Conservation (phyloP, 92 coral and sea anemone genomes). For the Palythoa grandiflora region DNA sequence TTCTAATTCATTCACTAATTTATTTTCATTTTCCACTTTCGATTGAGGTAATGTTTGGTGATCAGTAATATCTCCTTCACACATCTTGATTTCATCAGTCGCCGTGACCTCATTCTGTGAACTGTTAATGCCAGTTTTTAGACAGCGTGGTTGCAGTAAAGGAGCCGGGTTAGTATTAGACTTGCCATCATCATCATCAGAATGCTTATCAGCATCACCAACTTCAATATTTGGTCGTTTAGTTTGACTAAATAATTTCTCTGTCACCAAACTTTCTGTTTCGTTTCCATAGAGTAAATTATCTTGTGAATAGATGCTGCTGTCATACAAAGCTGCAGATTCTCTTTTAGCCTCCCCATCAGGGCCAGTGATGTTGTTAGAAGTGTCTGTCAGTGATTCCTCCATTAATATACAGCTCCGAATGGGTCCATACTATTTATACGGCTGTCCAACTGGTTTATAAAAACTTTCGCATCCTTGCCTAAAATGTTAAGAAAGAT, state of each 20-base stretch:
- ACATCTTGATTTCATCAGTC: not conserved
- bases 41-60: not conserved
- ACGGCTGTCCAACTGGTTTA: not conserved
- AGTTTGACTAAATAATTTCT: not conserved
- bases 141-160: not conserved
- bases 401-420: conserved; percentile 7
- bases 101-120: not conserved
- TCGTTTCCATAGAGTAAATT: conserved; percentile 38
- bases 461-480: not conserved
- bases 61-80: not conserved
- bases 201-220: not conserved
- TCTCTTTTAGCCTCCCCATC: not conserved
- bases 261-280: conserved; percentile 34
- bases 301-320: not conserved
- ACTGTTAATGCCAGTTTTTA: not conserved
- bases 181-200: not conserved
- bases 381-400: not conserved
- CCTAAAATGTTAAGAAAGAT: not conserved
- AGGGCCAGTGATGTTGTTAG: not conserved
- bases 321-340: not conserved
- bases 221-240: not conserved
- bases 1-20: not conserved
- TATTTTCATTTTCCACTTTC: not conserved
- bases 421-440: not conserved
- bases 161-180: not conserved